Conservation (phyloP, 2,797 vertebrate species). For the Hozukius guyotensis region DNA sequence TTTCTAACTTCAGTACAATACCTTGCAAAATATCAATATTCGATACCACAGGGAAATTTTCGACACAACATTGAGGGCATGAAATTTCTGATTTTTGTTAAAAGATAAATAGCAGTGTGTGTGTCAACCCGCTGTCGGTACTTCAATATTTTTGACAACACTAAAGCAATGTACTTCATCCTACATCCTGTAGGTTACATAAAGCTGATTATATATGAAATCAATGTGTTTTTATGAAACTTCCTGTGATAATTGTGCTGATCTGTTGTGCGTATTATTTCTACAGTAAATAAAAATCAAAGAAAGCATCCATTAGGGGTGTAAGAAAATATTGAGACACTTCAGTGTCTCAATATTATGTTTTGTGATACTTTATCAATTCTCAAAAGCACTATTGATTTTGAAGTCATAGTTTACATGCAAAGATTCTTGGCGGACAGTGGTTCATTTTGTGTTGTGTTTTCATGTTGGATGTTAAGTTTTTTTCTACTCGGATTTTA, state of each 20-base stretch:
- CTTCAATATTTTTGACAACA: too few species aligned
- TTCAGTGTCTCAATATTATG: background rate
- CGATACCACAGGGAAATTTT: rapidly evolving
- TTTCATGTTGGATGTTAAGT: background rate
- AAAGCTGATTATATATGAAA: background rate
- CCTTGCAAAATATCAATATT: too few species aligned
- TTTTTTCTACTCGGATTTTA: background rate
- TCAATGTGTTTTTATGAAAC: background rate
- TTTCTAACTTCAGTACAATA: too few species aligned
- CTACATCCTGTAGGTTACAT: too few species aligned
- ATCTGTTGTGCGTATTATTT: background rate
- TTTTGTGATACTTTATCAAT: background rate
- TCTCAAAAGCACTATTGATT: background rate
- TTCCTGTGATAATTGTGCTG: background rate
- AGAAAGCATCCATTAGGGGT: background rate
- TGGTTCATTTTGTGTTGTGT: background rate
- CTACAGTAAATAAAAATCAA: background rate
- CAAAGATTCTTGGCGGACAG: background rate
- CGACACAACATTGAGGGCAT: too few species aligned
- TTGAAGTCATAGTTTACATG: background rate
- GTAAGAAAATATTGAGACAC: background rate
- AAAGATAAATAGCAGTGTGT: too few species aligned
- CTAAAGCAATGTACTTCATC: background rate
- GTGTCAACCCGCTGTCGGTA: too few species aligned
- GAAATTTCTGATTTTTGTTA: too few species aligned